Evolutionary conservation across 2,888 invertebrate genomes (phyloP).

Genomic region (Diarsia mendica): DNA sequence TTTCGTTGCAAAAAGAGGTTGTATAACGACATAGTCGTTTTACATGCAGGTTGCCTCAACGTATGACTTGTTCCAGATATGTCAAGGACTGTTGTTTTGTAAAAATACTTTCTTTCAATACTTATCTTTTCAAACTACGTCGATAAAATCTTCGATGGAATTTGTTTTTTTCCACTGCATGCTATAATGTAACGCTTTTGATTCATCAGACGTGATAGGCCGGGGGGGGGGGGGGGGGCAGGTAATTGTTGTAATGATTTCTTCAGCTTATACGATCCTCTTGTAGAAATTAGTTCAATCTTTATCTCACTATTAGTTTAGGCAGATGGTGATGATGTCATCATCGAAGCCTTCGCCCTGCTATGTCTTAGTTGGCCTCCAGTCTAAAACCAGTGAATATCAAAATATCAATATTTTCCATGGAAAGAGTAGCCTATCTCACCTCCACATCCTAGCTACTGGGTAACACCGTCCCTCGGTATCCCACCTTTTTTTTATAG

Average conservation of each 20-base stretch:
- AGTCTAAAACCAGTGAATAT: too few relatives aligned
- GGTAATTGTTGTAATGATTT: neutral
- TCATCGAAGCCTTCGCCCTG: neutral
- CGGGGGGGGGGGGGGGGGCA: neutral
- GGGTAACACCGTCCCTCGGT: too few relatives aligned
- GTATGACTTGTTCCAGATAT: slow-evolving; percentile 81
- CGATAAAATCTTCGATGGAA: slow-evolving; percentile 55
- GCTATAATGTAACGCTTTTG: slow-evolving; percentile 22
- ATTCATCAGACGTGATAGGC: slow-evolving; percentile 2
- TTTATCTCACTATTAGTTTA: neutral
- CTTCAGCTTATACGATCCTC: neutral
- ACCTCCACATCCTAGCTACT: neutral
- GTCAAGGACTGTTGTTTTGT: slow-evolving; percentile 85
- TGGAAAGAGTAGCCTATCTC: neutral
- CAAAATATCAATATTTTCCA: too few relatives aligned
- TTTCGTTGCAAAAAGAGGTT: slow-evolving; percentile 44
- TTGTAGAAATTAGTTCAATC: neutral
- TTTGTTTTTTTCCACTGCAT: slow-evolving; percentile 53
- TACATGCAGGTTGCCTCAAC: slow-evolving; percentile 76
- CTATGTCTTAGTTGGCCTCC: neutral
- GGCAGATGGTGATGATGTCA: neutral
- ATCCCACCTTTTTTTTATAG: neutral
- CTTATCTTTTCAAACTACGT: slow-evolving; percentile 67
- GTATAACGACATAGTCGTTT: slow-evolving; percentile 58
- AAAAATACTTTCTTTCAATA: slow-evolving; percentile 83